Evolutionary conservation across 2,113 vertebrate species (phyloP).

Genomic region (Sorex fumeus): DNA sequence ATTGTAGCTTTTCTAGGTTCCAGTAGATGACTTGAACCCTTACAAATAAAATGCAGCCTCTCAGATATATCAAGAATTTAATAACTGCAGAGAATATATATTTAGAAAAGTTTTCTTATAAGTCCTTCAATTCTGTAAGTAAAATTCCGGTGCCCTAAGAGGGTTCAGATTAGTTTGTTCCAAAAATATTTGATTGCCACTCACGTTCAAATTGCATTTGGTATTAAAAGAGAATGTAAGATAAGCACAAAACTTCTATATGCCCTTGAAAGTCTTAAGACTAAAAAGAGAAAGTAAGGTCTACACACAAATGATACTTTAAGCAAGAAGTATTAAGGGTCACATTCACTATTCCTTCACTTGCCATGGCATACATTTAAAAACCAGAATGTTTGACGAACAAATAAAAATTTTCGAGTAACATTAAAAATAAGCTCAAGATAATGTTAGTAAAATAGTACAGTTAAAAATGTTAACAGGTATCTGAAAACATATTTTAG

Average conservation of each 20-base stretch:
- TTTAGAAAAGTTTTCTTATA: constrained; percentile 5
- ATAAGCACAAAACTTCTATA: constrained; percentile 3
- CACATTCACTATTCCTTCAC: constrained; percentile 3
- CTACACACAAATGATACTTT: constrained; percentile 14
- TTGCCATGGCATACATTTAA: neutral
- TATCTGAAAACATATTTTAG: neutral
- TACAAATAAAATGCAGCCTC: neutral
- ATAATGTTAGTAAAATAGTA: neutral
- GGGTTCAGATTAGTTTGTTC: constrained; percentile 32
- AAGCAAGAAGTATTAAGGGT: neutral
- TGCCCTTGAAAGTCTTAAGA: constrained; percentile 49
- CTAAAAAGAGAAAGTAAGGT: constrained; percentile 6
- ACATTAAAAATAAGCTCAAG: neutral
- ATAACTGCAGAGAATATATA: neutral
- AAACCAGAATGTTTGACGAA: neutral
- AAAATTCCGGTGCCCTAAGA: constrained; percentile 44
- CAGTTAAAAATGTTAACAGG: neutral
- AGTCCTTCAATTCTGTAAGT: neutral
- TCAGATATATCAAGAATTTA: constrained; percentile 30
- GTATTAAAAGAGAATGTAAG: neutral
- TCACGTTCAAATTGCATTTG: constrained; percentile 14
- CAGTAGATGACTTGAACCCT: neutral
- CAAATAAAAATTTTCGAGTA: constrained; percentile 33
- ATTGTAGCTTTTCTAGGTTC: neutral
- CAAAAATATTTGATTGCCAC: constrained; percentile 48